Conservation (phyloP, 2,113 vertebrate genomes). For the Melospiza georgiana region DNA sequence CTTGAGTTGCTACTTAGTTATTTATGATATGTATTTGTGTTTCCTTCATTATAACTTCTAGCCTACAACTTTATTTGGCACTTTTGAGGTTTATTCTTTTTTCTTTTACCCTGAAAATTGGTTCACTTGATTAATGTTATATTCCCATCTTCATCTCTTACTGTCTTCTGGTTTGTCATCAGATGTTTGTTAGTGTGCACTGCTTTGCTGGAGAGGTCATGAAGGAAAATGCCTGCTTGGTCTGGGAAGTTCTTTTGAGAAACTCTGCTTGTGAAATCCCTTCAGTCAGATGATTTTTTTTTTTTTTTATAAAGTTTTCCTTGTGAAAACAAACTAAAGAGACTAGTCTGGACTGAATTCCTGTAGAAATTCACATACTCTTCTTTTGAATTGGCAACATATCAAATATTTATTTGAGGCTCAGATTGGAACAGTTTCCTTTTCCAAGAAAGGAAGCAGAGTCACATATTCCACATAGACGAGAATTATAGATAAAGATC, state of each 20-base stretch:
- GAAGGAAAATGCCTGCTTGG: background rate
- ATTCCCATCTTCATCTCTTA: background rate
- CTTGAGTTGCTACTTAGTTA: background rate
- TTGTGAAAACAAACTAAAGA: background rate
- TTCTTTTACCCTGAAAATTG: background rate
- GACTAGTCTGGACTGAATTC: background rate
- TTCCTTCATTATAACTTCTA: background rate
- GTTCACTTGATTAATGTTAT: background rate
- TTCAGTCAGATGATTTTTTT: background rate
- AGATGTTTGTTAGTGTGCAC: background rate
- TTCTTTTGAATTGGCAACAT: background rate
- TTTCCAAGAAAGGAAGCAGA: slow-evolving; percentile 44
- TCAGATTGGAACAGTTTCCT: slow-evolving; percentile 25
- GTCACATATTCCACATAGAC: slow-evolving; percentile 13
- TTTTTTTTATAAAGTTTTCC: background rate
- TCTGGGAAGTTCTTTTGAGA: background rate
- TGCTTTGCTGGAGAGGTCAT: background rate
- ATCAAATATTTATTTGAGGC: slow-evolving; percentile 12
- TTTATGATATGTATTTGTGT: background rate
- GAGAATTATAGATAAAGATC: slow-evolving; percentile 2
- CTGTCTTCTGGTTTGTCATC: background rate
- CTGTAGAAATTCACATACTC: slow-evolving; percentile 25
- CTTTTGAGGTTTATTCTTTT: background rate
- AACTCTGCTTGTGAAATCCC: background rate
- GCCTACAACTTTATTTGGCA: background rate